Base-by-base conservation (phyloP, 2,113 vertebrate species). In the Pterocles orientalis region DNA sequence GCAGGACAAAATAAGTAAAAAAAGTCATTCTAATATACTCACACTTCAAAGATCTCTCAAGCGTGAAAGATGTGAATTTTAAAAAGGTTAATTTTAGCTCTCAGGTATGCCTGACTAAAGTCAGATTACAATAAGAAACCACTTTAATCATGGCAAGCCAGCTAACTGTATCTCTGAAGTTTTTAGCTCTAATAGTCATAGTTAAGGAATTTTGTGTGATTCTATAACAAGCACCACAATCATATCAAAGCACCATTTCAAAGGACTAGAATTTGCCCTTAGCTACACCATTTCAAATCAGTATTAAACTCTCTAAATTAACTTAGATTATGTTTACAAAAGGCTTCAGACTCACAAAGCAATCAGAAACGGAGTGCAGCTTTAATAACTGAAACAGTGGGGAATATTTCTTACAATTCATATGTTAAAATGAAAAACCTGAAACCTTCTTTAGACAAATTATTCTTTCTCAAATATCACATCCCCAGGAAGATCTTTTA, bases 81-180 rank as follows among this genome's bases (percentile, higher is more conserved):
- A 17, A 76, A 88, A 95, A 95, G 69, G 86, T 91, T 92, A 78
- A 91, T 87, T 96, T 94, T 73, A 89, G 24, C 83, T 91, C 69
- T 84, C 69, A 86, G 60, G 51, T 88, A 94, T 94, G 81, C 33
- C 78, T 95, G 73, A 92, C 45, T 82, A 77, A 90, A 82, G 31
- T 60, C 11, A 86, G 71, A 82, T 61, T 94, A 79, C 56, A 70
- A 6, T 60, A 90, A 82, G 62, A 92, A 96, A 90, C 56, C 47
- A 21, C 28, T 94, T 88, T 82, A 93, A 90, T 94, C 61, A 92
- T n/a, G 10, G 53, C 45, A 82, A 92, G 15, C 8, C 23, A 95
- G 16, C 15, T 93, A 80, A 69, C 79, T 69, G 19, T 50, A 76
- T 80, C 75, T 36, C 62, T 66, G 8, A 77, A 90, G 62, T 50